Evolutionary conservation across 2,797 vertebrate species (phyloP), one percentile per base, ranked within the genome.

Genomic region (Lerista edwardsae): DNA sequence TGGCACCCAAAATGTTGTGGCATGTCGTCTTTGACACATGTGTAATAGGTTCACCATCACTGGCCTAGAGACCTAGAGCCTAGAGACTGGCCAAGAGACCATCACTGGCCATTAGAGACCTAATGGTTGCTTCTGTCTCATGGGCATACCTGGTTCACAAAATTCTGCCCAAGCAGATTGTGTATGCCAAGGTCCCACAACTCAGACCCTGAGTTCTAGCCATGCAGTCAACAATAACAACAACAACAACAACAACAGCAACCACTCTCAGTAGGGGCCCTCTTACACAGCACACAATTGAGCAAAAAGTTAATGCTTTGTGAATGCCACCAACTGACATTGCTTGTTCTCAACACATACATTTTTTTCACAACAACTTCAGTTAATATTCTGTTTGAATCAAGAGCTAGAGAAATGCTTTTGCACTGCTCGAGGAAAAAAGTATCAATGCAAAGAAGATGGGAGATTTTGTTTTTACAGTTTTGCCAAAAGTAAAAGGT

Each of bases 351-450:
- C 73, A 34, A 71, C 88, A 51, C 65, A 88, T 79, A 85, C 88
- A 64, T 23, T 71, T 21, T 75, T 73, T 88, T 34, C 12, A 17
- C 74, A 39, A 44, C 75, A 65, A 51, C 82, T 61, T 83, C 64
- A 78, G 75, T 91, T 88, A 87, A 61, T 80, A 27, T 23, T 89
- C 75, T 82, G 23, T 31, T 87, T 47, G 62, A 72, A 85, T 15
- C 11, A 90, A 72, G 72, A 76, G 12, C 21, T 44, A 71, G 4
- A 90, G 55, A 69, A 57, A 12, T 83, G 12, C 21, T 72, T 39
- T 31, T 34, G 34, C 83, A 89, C 84, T 87, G 19, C 64, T 85
- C 79, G 87, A n/a, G n/a, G n/a, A n/a, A n/a, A n/a, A n/a, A n/a
- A n/a, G n/a, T n/a, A n/a, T n/a, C n/a, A n/a, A n/a, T n/a, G n/a